Evolutionary conservation across 37 sponge, comb jelly and placozoan genomes (phyloP).

Genomic region (Spongilla lacustris): DNA sequence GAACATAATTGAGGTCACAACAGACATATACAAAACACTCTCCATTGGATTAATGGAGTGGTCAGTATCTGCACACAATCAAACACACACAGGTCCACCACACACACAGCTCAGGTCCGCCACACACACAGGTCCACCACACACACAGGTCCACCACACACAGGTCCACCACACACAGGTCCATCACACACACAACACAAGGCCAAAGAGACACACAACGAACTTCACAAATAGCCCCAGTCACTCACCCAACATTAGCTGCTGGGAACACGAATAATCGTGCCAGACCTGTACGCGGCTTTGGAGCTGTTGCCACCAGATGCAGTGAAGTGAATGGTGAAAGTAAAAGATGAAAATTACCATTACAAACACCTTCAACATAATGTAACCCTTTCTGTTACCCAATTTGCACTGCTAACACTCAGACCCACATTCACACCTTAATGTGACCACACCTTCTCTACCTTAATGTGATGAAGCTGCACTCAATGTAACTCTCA

Average conservation of each 20-base stretch:
- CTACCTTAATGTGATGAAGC: no score
- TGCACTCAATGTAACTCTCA: no score
- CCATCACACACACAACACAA: slow-evolving; percentile 16
- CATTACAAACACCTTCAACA: background rate
- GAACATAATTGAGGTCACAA: no score
- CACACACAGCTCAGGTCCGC: no score
- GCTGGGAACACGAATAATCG: slow-evolving; percentile 49
- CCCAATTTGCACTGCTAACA: no score
- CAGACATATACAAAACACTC: no score
- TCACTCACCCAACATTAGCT: slow-evolving; percentile 62
- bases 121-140: background rate
- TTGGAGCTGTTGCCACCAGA: slow-evolving; percentile 1
- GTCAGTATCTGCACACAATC: no score
- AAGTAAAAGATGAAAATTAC: background rate
- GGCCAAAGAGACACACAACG: background rate
- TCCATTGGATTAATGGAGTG: no score
- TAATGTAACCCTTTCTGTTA: no score
- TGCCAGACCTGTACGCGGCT: slow-evolving; percentile 36
- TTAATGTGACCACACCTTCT: no score
- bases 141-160: slow-evolving; percentile 3
- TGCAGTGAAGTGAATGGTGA: slow-evolving; percentile 9
- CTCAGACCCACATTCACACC: no score
- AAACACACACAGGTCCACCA: background rate
- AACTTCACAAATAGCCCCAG: background rate
- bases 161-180: slow-evolving; percentile 25